A percentile compares a stretch with the other conserved stretches of the same genome.
phyloP scores from a whole-genome alignment of 2,113 vertebrate genomes.

The Oreochromis aureus region DNA sequence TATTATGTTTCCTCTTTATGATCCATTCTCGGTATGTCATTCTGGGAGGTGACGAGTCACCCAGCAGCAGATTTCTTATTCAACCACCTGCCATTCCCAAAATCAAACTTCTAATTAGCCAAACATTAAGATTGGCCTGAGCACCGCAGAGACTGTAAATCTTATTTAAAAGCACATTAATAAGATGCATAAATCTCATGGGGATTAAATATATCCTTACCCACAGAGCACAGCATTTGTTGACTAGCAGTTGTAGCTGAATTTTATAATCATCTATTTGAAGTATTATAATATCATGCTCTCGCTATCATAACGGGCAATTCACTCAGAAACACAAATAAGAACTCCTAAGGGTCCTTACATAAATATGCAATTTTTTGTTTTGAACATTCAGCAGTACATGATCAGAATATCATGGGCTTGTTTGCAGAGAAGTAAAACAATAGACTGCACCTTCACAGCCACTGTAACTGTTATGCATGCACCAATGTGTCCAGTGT shows the following conservation, averaged over 20 bases:
- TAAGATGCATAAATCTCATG: slow-evolving; percentile 39
- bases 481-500: neutral
- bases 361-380: slow-evolving; percentile 9
- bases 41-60: neutral
- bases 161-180: slow-evolving; percentile 36
- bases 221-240: slow-evolving; percentile 11
- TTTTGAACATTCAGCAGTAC: neutral
- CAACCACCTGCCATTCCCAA: slow-evolving; percentile 20
- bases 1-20: slow-evolving; percentile 10
- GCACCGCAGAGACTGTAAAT: slow-evolving; percentile 8
- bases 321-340: neutral
- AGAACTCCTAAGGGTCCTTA: neutral
- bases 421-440: slow-evolving; percentile 8
- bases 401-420: neutral
- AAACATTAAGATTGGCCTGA: slow-evolving; percentile 23
- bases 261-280: slow-evolving; percentile 30
- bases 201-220: slow-evolving; percentile 43
- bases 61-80: neutral
- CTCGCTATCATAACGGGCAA: neutral
- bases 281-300: neutral
- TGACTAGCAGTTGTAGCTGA: neutral
- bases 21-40: neutral
- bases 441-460: neutral
- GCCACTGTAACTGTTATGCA: slow-evolving; percentile 6
- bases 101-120: slow-evolving; percentile 45